Conservation (phyloP, 1,140 invertebrate genomes). For the Caenorhabditis tropicalis region DNA sequence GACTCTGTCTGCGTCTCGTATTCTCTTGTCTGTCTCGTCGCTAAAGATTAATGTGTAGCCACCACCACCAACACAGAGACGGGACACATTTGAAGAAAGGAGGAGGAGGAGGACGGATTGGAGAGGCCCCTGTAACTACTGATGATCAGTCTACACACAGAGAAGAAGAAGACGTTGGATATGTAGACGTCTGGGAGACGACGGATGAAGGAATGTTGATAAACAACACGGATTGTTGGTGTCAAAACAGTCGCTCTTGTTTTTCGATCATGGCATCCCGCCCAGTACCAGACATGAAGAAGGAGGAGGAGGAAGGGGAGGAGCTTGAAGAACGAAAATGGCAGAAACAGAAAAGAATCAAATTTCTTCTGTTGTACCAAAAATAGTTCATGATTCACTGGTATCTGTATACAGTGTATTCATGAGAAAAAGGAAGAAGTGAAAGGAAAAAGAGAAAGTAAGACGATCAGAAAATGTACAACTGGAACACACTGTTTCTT, state of each 20-base stretch:
- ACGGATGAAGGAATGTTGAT: not conserved
- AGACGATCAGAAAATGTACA: not conserved
- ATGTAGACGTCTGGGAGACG: not conserved
- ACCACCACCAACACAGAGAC: not conserved
- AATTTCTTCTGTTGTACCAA: not conserved
- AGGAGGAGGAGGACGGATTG: not conserved
- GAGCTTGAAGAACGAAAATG: not conserved
- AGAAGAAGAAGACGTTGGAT: not conserved
- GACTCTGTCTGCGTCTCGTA: slow-evolving; percentile 25
- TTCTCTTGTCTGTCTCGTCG: not conserved
- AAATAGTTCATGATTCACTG: not conserved
- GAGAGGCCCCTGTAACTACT: not conserved
- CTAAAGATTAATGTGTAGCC: slow-evolving; percentile 35
- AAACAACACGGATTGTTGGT: slow-evolving; percentile 8
- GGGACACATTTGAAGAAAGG: not conserved
- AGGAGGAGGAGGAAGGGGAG: not conserved
- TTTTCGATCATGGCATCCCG: not conserved
- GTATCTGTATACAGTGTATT: not conserved
- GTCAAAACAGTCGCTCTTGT: not conserved
- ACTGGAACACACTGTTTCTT: not conserved
- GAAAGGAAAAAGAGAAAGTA: not conserved
- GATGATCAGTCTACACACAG: slow-evolving; percentile 21
- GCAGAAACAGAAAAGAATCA: not conserved
- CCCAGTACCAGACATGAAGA: too few relatives aligned
- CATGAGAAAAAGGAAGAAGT: not conserved